A percentile compares a stretch with the other conserved stretches of the same genome.
Conservation (phyloP, 2,113 vertebrate species). For the Toxostoma redivivum region DNA sequence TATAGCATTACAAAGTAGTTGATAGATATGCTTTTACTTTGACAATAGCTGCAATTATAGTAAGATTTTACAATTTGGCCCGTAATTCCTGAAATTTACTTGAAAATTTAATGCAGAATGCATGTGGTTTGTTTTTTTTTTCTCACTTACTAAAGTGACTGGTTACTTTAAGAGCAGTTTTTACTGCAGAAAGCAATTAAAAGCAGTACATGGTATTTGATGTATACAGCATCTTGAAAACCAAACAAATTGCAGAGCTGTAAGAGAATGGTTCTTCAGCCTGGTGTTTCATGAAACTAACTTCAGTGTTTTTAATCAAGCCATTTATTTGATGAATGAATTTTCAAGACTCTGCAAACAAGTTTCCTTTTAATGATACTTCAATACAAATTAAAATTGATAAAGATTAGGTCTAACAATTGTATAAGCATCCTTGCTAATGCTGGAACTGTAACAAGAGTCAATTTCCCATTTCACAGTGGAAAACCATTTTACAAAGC, state of each 20-base stretch:
- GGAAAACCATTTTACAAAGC: not conserved
- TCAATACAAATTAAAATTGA: not conserved
- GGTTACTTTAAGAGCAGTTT: not conserved
- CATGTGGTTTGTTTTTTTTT: fast-evolving
- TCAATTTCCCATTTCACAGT: not conserved
- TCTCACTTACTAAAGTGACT: not conserved
- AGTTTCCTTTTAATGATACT: not conserved
- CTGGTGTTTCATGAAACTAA: not conserved
- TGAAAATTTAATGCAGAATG: not conserved
- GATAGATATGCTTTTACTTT: not conserved
- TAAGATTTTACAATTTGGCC: not conserved
- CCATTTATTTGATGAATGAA: not conserved
- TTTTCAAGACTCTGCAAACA: not conserved
- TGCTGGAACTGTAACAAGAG: not conserved
- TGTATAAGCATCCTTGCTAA: not conserved
- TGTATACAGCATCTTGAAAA: not conserved
- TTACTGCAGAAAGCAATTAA: not conserved
- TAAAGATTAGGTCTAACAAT: not conserved
- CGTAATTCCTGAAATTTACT: not conserved
- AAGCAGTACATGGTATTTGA: not conserved
- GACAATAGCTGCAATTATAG: not conserved
- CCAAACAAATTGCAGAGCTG: not conserved
- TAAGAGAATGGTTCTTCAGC: not conserved
- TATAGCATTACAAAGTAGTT: not conserved
- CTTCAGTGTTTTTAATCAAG: not conserved